Evolutionary conservation across 1,140 invertebrate genomes (phyloP), one percentile per base, ranked within the genome.

Genomic region (Colletes latitarsis): DNA sequence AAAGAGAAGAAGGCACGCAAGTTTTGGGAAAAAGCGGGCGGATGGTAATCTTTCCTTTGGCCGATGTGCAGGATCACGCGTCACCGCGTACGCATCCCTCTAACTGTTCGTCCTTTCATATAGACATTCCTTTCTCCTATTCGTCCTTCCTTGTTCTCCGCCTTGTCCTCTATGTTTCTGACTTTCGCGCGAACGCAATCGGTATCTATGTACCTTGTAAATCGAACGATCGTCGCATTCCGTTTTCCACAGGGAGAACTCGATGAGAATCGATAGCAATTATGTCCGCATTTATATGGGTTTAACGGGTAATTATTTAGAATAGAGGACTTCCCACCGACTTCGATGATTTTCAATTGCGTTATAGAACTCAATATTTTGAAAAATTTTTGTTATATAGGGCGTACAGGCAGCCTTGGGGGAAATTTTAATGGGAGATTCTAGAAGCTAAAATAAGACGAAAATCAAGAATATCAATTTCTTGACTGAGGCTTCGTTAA

Each of bases 51-150:
- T 92, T 93, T 91, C 92, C 92, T 93, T 93, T 93, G 92, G 90
- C 84, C 93, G 89, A 93, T 93, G 93, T 93, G 93, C 93, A 93
- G 83, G 76, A 86, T 91, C 88, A 92, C 93, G 93, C 92, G 92
- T 92, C 92, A 92, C 90, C 93, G 93, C 90, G 85, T 85, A 79
- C 82, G 81, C 82, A 85, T 82, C 52, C 43, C 71, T 57, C 41
- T 60, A 69, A 68, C 86, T 82, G 86, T 85, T 82, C 82, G 82
- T 86, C 82, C 81, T 87, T 82, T 93, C 92, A 93, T 93, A 93
- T 93, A 93, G 92, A 92, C 91, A 93, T 93, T 93, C 93, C 93
- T 90, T 91, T 88, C 84, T 78, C 67, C 80, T 71, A 64, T 81
- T 80, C 75, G 63, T 80, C 68, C 71, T 49, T 46, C 66, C 49